Evolutionary conservation across 2,888 invertebrate species (phyloP).

Genomic region (Xestia ashworthii): DNA sequence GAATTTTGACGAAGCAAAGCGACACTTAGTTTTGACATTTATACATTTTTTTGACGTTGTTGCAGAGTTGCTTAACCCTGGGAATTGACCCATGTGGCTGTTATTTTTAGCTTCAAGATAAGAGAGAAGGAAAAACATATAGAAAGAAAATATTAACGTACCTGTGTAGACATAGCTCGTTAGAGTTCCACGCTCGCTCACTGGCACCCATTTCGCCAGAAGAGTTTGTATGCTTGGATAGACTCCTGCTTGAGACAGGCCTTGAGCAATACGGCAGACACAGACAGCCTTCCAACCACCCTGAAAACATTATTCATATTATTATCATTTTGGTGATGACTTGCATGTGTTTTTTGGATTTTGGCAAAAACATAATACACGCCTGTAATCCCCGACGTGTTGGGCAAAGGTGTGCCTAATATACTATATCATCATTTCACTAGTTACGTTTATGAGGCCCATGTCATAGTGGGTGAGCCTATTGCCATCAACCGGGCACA

Average conservation of each 20-base stretch:
- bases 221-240: slow-evolving; percentile 93
- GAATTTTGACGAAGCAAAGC: too few relatives aligned
- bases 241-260: slow-evolving; percentile 93
- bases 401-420: too few relatives aligned
- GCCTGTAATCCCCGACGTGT: too few relatives aligned
- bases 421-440: too few relatives aligned
- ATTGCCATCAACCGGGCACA: too few relatives aligned
- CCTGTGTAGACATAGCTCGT: slow-evolving; percentile 88
- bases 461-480: too few relatives aligned
- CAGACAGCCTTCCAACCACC: slow-evolving; percentile 91
- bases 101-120: neutral
- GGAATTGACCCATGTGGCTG: neutral
- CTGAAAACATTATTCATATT: slow-evolving; percentile 74
- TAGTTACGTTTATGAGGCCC: too few relatives aligned
- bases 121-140: neutral
- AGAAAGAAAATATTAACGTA: slow-evolving; percentile 45
- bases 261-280: slow-evolving; percentile 92
- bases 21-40: too few relatives aligned
- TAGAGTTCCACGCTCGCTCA: slow-evolving; percentile 90
- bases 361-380: too few relatives aligned
- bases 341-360: too few relatives aligned
- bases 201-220: slow-evolving; percentile 93
- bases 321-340: neutral
- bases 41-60: too few relatives aligned
- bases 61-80: neutral